Evolutionary conservation across 2,888 invertebrate genomes (phyloP), one percentile per base, ranked within the genome.

Genomic region (Blastobasis adustella): DNA sequence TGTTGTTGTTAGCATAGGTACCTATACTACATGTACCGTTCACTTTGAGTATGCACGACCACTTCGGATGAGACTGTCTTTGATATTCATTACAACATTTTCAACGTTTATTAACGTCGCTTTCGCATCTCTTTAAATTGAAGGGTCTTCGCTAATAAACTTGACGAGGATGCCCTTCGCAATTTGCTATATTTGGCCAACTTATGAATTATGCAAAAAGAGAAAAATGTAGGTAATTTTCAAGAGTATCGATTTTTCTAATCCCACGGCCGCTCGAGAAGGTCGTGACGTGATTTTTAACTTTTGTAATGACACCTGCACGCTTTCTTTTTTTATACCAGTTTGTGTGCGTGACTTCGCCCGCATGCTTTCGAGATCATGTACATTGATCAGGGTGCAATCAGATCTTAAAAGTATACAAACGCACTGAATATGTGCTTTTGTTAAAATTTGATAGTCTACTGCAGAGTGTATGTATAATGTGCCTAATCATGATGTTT

Each of bases 141-240:
- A 62, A 59, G 55, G 53, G 55, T 47, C 59, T 51, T 54, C 58
- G 57, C 57, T 60, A 63, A 65, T 66, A 63, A 62, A 65, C 59
- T 62, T 60, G 58, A 60, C 58, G 62, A 58, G 62, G 53, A 58
- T 56, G 59, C 53, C 57, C 58, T 54, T 50, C 54, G 42, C 55
- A 57, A 55, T 63, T 65, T 61, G 54, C 59, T 63, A 63, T 57
- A 47, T 47, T 61, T 60, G 50, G 61, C 49, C 50, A 52, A 55
- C 62, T 63, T 62, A 63, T 65, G 63, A 65, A 65, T 65, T 63
- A 65, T 65, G 52, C 58, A 62, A 60, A 58, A 49, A 51, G 55
- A 46, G 47, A 45, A 55, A 57, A 63, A 60, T 23, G 10, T 23
- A 42, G 47, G 54, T 59, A 54, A 55, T 61, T 61, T 60, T 54